Conservation (phyloP, 2,113 vertebrate species). For the Saiga tatarica region DNA sequence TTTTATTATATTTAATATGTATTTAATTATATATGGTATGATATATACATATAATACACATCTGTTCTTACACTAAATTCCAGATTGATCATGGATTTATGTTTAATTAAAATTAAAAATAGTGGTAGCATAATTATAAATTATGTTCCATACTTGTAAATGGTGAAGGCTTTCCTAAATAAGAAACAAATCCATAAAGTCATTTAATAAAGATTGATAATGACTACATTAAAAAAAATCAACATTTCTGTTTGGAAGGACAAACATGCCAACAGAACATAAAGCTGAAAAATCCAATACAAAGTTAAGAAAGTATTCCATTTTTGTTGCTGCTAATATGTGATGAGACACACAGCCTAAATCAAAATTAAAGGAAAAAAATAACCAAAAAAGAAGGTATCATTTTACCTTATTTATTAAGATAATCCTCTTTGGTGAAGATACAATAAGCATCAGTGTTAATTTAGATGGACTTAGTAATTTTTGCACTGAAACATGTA, state of each 20-base stretch:
- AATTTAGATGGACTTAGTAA: background rate
- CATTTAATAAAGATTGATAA: background rate
- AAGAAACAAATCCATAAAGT: background rate
- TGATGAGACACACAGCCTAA: background rate
- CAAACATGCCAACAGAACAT: background rate
- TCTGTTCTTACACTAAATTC: background rate
- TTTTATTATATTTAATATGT: background rate
- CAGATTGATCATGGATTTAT: background rate
- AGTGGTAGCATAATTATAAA: background rate
- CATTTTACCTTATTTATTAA: background rate
- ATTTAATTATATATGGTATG: background rate
- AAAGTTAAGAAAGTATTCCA: background rate
- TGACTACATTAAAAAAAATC: background rate
- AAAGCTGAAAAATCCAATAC: background rate
- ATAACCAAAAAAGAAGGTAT: background rate
- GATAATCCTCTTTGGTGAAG: background rate
- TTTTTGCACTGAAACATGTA: no score
- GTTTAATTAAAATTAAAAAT: background rate
- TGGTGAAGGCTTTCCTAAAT: background rate
- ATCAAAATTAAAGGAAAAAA: background rate
- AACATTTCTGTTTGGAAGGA: background rate
- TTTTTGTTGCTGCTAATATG: background rate
- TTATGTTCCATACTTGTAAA: background rate
- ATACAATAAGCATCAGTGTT: background rate
- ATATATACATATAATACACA: background rate